Base-by-base conservation (phyloP, 2,113 vertebrate genomes). In the Telmatochromis brichardi region DNA sequence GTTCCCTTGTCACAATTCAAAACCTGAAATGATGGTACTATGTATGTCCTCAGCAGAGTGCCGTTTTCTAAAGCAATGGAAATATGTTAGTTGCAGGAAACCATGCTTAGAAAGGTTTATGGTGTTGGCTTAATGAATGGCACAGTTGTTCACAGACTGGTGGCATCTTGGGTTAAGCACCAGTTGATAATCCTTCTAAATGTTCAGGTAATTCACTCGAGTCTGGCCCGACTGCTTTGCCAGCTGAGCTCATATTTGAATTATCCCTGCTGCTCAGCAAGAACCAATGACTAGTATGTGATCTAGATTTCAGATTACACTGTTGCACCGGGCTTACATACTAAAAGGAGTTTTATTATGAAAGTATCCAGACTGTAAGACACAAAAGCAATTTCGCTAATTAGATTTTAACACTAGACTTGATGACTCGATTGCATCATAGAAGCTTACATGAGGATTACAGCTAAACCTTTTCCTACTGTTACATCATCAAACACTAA, bases 21-120 rank as follows among this genome's bases (percentile, higher is more conserved):
- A 79, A 90, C 55, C 26, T 87, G 65, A 82, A 89, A 33, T 81
- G 85, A 83, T 82, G 80, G 35, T 76, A 35, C 83, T 81, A 63
- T 83, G 80, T 79, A 31, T 19, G 65, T 57, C 42, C 80, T 80
- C 87, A 80, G 81, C 84, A 83, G 84, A 82, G 87, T 14, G 85
- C 23, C 12, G 21, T 89, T 92, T 90, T 86, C 68, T 80, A 40
- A 88, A 9, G 2, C 28, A 3, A 73, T 63, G 26, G 88, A 91
- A 87, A 84, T 76, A 76, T 82, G 63, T 42, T 80, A 54, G 4
- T 86, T 73, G 58, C 33, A 58, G 80, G 79, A 88, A 89, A 78
- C 40, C 87, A 88, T 82, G 19, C 84, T 88, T 84, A 83, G 58
- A 86, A 86, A 12, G 63, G 33, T 90, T 93, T 91, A 88, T 73